phyloP scores from a whole-genome alignment of 2,888 invertebrate species.

The Cantharis nigra region DNA sequence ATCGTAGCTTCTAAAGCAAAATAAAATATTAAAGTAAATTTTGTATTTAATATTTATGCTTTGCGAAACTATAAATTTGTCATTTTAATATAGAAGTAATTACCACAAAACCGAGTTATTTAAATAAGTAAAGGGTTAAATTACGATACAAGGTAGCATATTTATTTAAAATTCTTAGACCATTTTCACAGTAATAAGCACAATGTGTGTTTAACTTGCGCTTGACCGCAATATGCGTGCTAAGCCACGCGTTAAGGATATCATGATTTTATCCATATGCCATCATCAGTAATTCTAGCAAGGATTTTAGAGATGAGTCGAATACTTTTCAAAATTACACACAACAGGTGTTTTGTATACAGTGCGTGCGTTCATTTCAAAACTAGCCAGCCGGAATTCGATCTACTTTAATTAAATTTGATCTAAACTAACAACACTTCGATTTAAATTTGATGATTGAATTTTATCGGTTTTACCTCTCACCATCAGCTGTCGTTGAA shows the following conservation, averaged over 20 bases:
- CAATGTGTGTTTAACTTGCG: conserved; percentile 14
- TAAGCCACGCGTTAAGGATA: conserved; percentile 40
- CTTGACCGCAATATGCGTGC: conserved; percentile 39
- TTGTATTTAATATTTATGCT: background rate
- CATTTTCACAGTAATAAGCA: conserved; percentile 1
- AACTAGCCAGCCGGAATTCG: too few species aligned
- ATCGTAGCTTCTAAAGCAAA: too few species aligned
- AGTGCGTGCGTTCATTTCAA: background rate
- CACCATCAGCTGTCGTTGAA: too few species aligned
- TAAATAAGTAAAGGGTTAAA: background rate
- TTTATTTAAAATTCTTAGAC: background rate
- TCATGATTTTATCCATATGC: conserved; percentile 43
- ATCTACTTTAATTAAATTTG: too few species aligned
- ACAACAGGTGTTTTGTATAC: conserved; percentile 5
- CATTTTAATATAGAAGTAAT: background rate
- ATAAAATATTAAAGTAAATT: too few species aligned
- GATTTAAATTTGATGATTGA: too few species aligned
- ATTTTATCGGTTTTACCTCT: too few species aligned
- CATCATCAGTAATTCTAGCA: conserved; percentile 34
- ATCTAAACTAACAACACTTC: too few species aligned
- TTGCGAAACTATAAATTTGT: background rate
- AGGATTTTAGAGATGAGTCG: conserved; percentile 30
- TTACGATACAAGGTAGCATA: background rate
- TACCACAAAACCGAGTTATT: background rate
- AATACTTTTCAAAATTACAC: conserved; percentile 29